A percentile compares a stretch with the other conserved stretches of the same genome.
phyloP scores from a whole-genome alignment of 2,113 vertebrate genomes.

The Argyrosomus japonicus region DNA sequence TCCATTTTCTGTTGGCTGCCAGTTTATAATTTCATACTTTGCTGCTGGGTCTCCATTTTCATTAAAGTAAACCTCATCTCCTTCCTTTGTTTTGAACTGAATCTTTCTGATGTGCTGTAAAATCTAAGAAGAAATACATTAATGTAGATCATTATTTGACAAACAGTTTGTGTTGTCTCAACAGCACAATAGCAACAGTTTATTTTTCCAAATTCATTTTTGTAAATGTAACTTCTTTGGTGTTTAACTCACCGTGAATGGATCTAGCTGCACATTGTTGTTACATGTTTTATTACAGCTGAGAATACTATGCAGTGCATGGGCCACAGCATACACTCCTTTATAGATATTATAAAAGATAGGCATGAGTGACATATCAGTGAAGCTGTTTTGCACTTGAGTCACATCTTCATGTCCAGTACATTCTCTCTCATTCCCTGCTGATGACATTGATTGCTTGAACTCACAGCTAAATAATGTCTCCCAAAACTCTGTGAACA shows the following conservation, averaged over 20 bases:
- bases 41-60: no score
- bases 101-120: no score
- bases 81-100: no score
- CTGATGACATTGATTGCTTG: not conserved
- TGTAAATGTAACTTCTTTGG: slow-evolving; percentile 30
- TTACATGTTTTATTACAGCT: slow-evolving; percentile 70
- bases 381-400: slow-evolving; percentile 74
- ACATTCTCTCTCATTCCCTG: slow-evolving; percentile 42
- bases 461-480: slow-evolving; percentile 73
- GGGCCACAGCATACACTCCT: slow-evolving; percentile 80
- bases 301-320: slow-evolving; percentile 74
- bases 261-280: slow-evolving; percentile 54
- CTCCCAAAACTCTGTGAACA: slow-evolving; percentile 80
- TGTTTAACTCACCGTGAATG: slow-evolving; percentile 61
- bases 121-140: no score
- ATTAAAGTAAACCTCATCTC: no score
- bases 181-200: no score
- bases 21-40: no score
- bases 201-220: no score
- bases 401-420: slow-evolving; percentile 75
- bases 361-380: slow-evolving; percentile 81
- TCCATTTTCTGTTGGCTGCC: no score
- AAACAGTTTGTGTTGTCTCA: no score
- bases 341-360: slow-evolving; percentile 82
- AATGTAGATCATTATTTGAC: no score